A percentile compares a stretch with the other conserved stretches of the same genome.
These are phyloP conservation scores for Porites cylindrica DNA, from an alignment of 92 coral and sea anemone species.

Conservation along the genomic window DNA sequence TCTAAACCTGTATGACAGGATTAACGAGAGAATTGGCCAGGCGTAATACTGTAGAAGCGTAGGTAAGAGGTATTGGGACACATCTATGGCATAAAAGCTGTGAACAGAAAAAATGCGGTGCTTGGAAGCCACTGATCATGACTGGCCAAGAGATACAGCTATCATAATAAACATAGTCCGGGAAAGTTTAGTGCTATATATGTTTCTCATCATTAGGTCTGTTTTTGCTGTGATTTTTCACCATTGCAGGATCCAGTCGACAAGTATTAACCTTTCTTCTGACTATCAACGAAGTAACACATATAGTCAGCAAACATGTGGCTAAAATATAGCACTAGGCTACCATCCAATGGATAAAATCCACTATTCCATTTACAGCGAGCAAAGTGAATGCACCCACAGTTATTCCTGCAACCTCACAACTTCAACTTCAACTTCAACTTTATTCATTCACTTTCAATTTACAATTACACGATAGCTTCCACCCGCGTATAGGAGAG, in stretches of 20 bases:
- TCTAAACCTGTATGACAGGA: slow-evolving; percentile 11
- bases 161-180: slow-evolving; percentile 20
- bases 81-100: neutral
- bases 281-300: neutral
- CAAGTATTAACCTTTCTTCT: neutral
- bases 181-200: neutral
- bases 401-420: no score
- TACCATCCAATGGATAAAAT: neutral
- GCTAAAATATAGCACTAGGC: neutral
- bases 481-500: no score
- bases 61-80: neutral
- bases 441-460: no score
- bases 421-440: no score
- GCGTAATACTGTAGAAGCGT: no score
- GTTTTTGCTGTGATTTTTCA: neutral
- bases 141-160: neutral
- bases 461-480: no score
- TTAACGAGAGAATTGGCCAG: neutral
- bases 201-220: neutral
- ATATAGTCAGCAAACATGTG: neutral
- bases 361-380: neutral
- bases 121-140: neutral
- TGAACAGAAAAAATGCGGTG: neutral
- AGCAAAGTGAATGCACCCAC: neutral
- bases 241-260: neutral